These are phyloP conservation scores for Phylloscopus trochiloides DNA, from an alignment of 2,113 vertebrate genomes.

Conservation along the genomic window DNA sequence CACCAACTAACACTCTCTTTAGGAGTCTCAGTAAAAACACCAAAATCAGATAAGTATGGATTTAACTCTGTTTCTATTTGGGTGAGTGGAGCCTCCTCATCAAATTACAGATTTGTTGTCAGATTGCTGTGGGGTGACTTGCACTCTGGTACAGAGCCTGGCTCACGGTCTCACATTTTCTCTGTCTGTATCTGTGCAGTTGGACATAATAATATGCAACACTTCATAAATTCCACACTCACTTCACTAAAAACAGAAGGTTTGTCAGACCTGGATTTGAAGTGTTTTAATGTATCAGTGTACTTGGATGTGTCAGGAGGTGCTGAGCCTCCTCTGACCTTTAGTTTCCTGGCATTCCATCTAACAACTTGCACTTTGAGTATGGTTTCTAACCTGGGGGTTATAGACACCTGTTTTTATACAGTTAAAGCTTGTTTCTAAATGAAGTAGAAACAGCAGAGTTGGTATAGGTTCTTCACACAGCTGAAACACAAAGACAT, in stretches of 20 bases:
- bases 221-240: not conserved
- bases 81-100: not conserved
- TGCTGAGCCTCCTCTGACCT: not conserved
- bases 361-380: not conserved
- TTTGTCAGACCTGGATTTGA: not conserved
- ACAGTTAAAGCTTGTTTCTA: not conserved
- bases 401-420: not conserved
- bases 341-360: not conserved
- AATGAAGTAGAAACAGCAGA: not conserved
- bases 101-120: not conserved
- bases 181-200: not conserved
- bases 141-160: accelerated
- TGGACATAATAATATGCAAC: not conserved
- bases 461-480: not conserved
- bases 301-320: not conserved
- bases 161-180: accelerated
- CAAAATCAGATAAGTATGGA: not conserved
- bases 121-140: not conserved
- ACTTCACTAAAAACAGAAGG: not conserved
- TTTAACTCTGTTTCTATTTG: not conserved
- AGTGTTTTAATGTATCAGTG: not conserved
- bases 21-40: not conserved
- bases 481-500: not conserved
- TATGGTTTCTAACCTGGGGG: not conserved
- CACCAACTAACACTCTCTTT: not conserved